A percentile compares a stretch with the other conserved stretches of the same genome.
Evolutionary conservation across 2,888 invertebrate species (phyloP).

Genomic region (Phyllotreta cruciferae): DNA sequence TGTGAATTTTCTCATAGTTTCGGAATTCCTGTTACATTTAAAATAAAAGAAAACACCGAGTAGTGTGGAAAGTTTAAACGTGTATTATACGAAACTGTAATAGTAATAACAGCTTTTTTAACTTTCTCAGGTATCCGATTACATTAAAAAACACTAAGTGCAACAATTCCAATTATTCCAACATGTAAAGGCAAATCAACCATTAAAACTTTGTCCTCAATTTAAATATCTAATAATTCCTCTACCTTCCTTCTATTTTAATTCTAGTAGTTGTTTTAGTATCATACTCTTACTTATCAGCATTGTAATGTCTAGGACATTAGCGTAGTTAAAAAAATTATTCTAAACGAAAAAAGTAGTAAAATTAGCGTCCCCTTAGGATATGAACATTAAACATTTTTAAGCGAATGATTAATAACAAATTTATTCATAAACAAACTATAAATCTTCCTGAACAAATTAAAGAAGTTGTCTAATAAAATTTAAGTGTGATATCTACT

Average conservation of each 20-base stretch:
- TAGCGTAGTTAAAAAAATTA: too few species aligned
- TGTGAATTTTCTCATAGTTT: constrained; percentile 16
- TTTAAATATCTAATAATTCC: constrained; percentile 22
- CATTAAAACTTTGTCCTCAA: constrained; percentile 30
- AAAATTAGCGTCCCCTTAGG: too few species aligned
- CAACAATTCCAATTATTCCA: constrained; percentile 29
- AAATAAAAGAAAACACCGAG: neutral
- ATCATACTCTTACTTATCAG: too few species aligned
- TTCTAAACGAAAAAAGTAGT: too few species aligned
- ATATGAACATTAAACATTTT: too few species aligned
- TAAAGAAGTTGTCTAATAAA: too few species aligned
- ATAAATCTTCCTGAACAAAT: too few species aligned
- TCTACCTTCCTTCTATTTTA: constrained; percentile 2
- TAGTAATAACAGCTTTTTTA: constrained; percentile 13
- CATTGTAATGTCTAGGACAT: too few species aligned
- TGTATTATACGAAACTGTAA: constrained; percentile 4
- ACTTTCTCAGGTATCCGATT: constrained; percentile 27
- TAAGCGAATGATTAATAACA: too few species aligned
- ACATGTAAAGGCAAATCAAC: constrained; percentile 28
- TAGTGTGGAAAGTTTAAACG: constrained; percentile 4
- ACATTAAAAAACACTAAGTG: constrained; percentile 30
- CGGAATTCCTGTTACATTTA: constrained; percentile 11
- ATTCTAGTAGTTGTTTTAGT: too few species aligned
- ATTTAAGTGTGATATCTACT: too few species aligned
- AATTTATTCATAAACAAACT: too few species aligned